Percentiles rank a stretch among this genome's conserved stretches.
These are phyloP conservation scores for Pollimyrus isidori DNA, from an alignment of 2,113 vertebrate species.

Conservation along the genomic window DNA sequence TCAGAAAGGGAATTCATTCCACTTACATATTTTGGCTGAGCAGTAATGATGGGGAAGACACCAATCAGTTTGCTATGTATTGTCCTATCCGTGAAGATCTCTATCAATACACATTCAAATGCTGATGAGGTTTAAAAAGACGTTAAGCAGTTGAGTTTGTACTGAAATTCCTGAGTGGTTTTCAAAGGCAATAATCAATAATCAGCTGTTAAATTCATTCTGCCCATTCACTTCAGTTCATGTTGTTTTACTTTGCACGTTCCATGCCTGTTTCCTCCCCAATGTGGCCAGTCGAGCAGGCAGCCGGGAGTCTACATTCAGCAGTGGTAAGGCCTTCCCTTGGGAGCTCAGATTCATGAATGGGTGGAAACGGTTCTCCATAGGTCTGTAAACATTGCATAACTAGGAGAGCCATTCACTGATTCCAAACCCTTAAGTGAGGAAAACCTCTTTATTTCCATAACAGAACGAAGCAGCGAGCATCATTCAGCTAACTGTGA, in stretches of 20 bases:
- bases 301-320: not conserved
- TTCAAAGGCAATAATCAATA: not conserved
- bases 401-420: not conserved
- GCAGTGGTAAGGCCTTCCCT: not conserved
- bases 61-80: not conserved
- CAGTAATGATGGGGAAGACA: not conserved
- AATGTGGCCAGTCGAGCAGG: not conserved
- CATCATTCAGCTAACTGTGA: not conserved
- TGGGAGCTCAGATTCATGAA: not conserved
- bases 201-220: not conserved
- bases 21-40: not conserved
- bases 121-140: not conserved
- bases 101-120: not conserved
- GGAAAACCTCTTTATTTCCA: not conserved
- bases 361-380: not conserved
- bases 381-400: constrained; percentile 4
- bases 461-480: not conserved
- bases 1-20: not conserved
- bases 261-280: not conserved
- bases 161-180: not conserved
- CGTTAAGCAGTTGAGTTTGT: not conserved
- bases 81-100: not conserved
- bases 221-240: not conserved
- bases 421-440: constrained; percentile 9
- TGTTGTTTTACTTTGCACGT: not conserved